phyloP scores from a whole-genome alignment of 2,888 invertebrate species.

The Oligia strigilis region DNA sequence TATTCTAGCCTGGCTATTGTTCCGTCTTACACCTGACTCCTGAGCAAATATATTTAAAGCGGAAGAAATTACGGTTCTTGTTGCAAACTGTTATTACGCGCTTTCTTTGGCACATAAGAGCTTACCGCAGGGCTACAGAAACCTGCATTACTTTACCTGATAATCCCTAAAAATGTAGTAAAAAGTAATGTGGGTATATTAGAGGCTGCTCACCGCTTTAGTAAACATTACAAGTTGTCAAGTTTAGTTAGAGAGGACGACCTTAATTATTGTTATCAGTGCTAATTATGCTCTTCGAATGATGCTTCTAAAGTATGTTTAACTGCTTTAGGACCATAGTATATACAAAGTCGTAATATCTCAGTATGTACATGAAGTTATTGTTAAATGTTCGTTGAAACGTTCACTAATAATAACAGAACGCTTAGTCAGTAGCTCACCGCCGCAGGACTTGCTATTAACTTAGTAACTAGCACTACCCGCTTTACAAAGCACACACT shows the following conservation, averaged over 20 bases:
- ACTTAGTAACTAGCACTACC: conserved; percentile 8
- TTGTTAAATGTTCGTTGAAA: conserved; percentile 9
- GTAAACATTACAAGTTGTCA: neutral
- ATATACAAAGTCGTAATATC: too few relatives aligned
- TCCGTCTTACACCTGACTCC: conserved; percentile 32
- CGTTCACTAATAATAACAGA: neutral
- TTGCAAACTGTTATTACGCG: conserved; percentile 59
- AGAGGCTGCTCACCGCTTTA: conserved; percentile 9
- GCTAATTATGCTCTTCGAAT: neutral
- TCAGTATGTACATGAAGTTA: neutral
- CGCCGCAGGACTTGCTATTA: neutral
- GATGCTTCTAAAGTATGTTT: neutral
- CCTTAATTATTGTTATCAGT: neutral
- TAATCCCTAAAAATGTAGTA: conserved; percentile 27
- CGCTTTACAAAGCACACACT: neutral
- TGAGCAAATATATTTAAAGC: conserved; percentile 54
- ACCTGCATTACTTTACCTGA: conserved; percentile 17
- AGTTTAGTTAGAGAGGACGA: neutral
- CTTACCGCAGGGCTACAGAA: conserved; percentile 19
- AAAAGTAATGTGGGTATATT: conserved; percentile 46
- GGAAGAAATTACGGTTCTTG: conserved; percentile 59
- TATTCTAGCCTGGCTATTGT: conserved; percentile 18
- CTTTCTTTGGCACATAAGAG: conserved; percentile 36
- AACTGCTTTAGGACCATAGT: too few relatives aligned
- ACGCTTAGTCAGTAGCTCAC: neutral